Conservation (phyloP, 2,113 vertebrate genomes). For the Gnathochromis pfefferi region DNA sequence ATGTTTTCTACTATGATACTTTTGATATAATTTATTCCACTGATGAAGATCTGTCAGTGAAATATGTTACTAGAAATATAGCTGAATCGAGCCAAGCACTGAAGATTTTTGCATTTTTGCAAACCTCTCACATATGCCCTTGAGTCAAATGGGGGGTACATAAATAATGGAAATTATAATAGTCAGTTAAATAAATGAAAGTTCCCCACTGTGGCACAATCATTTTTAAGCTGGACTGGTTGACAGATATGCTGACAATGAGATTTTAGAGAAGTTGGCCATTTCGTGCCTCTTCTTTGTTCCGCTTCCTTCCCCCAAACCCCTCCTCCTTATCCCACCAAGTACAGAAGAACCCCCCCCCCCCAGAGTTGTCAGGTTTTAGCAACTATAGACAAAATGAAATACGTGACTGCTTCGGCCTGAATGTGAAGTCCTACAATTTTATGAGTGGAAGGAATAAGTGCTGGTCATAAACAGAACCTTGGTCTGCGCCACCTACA, state of each 20-base stretch:
- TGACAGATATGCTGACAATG: conserved; percentile 44
- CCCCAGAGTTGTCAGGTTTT: background rate
- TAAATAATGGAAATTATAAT: conserved; percentile 44
- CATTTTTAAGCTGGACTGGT: background rate
- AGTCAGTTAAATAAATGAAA: conserved; percentile 27
- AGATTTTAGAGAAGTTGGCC: conserved; percentile 9
- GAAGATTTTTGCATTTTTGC: conserved; percentile 8
- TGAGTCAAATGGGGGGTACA: background rate
- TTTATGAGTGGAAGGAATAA: background rate
- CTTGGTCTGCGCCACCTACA: background rate
- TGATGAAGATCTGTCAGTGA: conserved; percentile 31
- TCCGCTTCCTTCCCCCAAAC: background rate
- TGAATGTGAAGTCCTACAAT: background rate
- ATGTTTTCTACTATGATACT: background rate
- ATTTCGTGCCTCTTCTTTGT: background rate
- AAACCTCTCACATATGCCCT: conserved; percentile 18
- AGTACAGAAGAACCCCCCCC: background rate
- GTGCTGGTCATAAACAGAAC: background rate
- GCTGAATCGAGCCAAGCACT: background rate
- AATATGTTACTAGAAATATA: background rate
- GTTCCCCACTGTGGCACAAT: background rate
- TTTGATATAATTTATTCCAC: conserved; percentile 3
- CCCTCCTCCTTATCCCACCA: background rate
- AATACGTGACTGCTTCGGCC: background rate
- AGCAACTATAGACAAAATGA: background rate